Evolutionary conservation across 2,113 vertebrate genomes (phyloP), one percentile per base, ranked within the genome.

Genomic region (Neofelis nebulosa): DNA sequence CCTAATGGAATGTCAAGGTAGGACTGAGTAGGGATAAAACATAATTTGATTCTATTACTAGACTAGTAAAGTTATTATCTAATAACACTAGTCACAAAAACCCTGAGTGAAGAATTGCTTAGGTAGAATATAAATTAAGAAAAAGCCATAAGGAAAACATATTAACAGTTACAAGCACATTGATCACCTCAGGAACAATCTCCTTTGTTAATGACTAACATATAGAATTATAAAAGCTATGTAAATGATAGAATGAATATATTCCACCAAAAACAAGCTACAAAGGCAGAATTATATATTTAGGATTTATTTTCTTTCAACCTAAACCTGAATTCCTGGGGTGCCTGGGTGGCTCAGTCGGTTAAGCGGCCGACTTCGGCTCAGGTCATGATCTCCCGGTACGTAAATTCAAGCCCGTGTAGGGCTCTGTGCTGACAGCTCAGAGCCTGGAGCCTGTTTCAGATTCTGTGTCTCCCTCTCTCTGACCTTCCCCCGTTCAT

Each of bases 251-350:
- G 65, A 90, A 95, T 82, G 10, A 95, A 78, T 82, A 71, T 90
- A 86, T 69, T 81, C 57, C 23, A 68, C 31, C 57, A 61, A 89
- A 94, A 66, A n/a, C 61, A 92, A 97, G 94, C 94, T 98, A 97
- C n/a, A 71, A 97, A 96, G 87, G 74, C 89, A 81, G 15, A 98
- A 98, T 98, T 98, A 98, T 97, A 68, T 94, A 92, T 94, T 96
- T 93, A 92, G 76, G 97, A 98, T 98, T 98, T 98, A 97, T 97
- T 84, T 97, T 96, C 89, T 55, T 95, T 98, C 97, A 97, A 91
- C 89, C 38, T 97, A 95, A 97, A 33, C 96, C 98, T 98, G 98
- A 96, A 98, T 98, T 96, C 55, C 97, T 98, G 45, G 9, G 45
- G 45, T 1, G 45, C 45, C 1, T 45, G 45, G 45, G 45, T 45